Conservation (phyloP, 2,888 invertebrate species). For the Polylopha cassiicola region DNA sequence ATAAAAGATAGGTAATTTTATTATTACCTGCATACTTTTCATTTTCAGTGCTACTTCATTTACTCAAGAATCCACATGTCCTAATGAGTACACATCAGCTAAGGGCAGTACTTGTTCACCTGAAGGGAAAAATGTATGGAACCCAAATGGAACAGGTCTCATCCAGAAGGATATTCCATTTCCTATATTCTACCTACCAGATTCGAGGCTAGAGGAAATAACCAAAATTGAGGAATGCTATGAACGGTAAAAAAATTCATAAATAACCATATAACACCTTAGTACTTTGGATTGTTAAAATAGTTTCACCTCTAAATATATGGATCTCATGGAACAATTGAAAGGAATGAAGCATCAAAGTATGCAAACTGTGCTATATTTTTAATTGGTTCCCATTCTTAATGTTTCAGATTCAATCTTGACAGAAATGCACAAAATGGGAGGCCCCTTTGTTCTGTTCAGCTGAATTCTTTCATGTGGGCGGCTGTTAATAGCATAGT, state of each 20-base stretch:
- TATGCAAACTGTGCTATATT: too few relatives aligned
- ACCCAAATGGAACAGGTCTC: conserved; percentile 85
- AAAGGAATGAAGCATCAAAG: too few relatives aligned
- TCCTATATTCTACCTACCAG: conserved; percentile 87
- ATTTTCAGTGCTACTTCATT: conserved; percentile 52
- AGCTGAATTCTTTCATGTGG: conserved; percentile 92
- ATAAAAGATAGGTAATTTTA: neutral
- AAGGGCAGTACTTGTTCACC: conserved; percentile 68
- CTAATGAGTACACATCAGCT: conserved; percentile 82
- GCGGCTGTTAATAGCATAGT: conserved; percentile 91
- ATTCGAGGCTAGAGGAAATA: conserved; percentile 71
- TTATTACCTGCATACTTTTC: neutral
- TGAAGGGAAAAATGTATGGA: conserved; percentile 86
- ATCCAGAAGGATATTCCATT: conserved; percentile 90
- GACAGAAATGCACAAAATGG: conserved; percentile 79
- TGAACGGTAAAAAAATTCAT: conserved; percentile 48
- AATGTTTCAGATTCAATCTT: conserved; percentile 80
- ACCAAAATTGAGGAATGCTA: conserved; percentile 79
- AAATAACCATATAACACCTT: too few relatives aligned
- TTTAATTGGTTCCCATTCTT: neutral
- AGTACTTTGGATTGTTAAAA: too few relatives aligned
- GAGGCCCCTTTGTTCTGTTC: conserved; percentile 90
- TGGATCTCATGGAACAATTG: too few relatives aligned
- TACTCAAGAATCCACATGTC: conserved; percentile 86
- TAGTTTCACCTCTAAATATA: too few relatives aligned